Conservation (phyloP, 2,888 invertebrate genomes). For the Nemotelus nigrinus region DNA sequence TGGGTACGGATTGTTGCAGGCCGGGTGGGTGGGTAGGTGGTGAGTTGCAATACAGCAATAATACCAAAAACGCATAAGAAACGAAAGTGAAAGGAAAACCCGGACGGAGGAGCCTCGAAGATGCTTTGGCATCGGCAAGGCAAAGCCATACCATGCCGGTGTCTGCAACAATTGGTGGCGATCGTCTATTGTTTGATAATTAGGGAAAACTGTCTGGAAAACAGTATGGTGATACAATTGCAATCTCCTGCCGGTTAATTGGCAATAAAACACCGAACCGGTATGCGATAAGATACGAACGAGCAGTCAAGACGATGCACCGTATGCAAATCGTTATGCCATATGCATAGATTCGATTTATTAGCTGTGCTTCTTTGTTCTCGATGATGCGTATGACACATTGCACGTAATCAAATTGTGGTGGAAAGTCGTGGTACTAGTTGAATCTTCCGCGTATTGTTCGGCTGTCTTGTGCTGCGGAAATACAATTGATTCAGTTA, state of each 20-base stretch:
- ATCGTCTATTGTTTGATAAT: slow-evolving; percentile 38
- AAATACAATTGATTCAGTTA: no score
- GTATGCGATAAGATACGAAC: not conserved
- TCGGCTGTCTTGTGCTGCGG: no score
- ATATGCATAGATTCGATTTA: slow-evolving; percentile 20
- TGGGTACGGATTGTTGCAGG: not conserved
- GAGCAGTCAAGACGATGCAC: not conserved
- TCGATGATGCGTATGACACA: slow-evolving; percentile 26
- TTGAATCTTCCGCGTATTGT: not conserved
- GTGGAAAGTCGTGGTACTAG: not conserved
- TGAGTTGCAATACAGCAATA: not conserved
- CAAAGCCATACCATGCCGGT: not conserved
- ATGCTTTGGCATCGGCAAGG: not conserved
- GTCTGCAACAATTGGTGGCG: slow-evolving; percentile 2
- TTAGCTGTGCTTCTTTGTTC: slow-evolving; percentile 11
- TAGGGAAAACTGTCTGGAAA: slow-evolving; percentile 28
- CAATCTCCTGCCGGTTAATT: slow-evolving; percentile 19
- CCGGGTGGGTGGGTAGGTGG: not conserved
- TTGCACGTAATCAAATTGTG: slow-evolving; percentile 4
- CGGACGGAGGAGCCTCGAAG: not conserved
- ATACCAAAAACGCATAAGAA: slow-evolving; percentile 14
- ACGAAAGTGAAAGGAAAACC: slow-evolving; percentile 34
- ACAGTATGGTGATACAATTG: not conserved
- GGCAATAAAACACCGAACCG: slow-evolving; percentile 18
- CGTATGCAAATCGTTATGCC: slow-evolving; percentile 4